Evolutionary conservation across 2,797 vertebrate species (phyloP), one percentile per base, ranked within the genome.

Genomic region (Crocodylus rhombifer): DNA sequence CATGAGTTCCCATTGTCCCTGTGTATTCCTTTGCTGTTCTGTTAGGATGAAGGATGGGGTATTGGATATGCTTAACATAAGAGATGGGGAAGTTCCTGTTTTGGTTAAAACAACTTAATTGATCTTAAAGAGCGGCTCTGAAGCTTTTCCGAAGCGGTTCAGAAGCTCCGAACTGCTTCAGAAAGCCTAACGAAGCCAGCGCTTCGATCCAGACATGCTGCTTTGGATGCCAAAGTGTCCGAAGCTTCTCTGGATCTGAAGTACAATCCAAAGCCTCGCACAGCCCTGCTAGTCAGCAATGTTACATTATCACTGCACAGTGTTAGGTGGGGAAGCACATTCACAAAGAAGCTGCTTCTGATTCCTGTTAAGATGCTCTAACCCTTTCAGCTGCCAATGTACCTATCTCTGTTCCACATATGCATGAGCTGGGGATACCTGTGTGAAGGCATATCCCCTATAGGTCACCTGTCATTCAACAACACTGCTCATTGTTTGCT

Each of bases 71-170:
- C 77, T 79, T 23, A 91, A 76, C 42, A 81, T 82, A 87, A 95
- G 88, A 93, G 93, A 84, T 81, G 87, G 21, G 56, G 87, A 96
- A 94, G 87, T 95, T 51, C 42, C 6, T 51, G 42, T 51, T 51
- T 95, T 96, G 87, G 86, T 94, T 82, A 93, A 94, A 93, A 95
- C 94, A 92, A 89, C 74, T 62, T 97, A 94, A 97, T 95, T 92
- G 96, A 80, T 93, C 90, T 88, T 96, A 97, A 96, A 91, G 94
- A 95, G 30, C 30, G 30, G 42, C 42, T 51, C 42, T 10, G 42
- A 51, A 51, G 42, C 42, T 51, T 51, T 51, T 51, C 42, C 10
- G 42, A 51, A 51, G 42, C 6, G 3, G 42, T 51, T 51, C 42
- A 51, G 42, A 51, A 51, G 42, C 42, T 51, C 42, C 10, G 42